Conservation (phyloP, 2,113 vertebrate genomes). For the Rhombomys opimus region DNA sequence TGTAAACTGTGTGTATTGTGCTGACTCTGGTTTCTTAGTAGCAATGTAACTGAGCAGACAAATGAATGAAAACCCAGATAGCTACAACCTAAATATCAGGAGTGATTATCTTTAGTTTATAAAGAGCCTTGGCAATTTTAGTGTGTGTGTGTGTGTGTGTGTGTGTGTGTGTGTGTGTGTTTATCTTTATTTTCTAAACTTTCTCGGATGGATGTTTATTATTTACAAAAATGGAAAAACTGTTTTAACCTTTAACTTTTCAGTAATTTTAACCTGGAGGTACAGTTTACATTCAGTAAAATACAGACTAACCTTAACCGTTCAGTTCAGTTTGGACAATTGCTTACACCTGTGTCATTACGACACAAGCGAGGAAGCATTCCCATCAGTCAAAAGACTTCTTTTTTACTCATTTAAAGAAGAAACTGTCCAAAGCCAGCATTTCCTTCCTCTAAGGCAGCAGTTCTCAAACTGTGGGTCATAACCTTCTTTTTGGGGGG, state of each 20-base stretch:
- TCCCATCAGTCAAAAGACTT: background rate
- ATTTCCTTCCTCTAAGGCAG: background rate
- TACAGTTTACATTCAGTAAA: slow-evolving; percentile 32
- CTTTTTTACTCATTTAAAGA: background rate
- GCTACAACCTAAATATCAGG: background rate
- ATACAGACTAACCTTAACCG: background rate
- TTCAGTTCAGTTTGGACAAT: background rate
- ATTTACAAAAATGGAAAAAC: slow-evolving; percentile 25
- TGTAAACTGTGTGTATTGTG: background rate
- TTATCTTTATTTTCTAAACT: slow-evolving; percentile 44
- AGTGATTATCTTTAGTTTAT: background rate
- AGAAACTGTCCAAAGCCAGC: background rate
- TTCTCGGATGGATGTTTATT: slow-evolving; percentile 31
- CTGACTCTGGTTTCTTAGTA: background rate
- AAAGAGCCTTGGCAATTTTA: background rate
- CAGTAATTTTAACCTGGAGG: no score
- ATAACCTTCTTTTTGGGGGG: background rate
- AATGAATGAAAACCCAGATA: background rate
- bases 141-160: background rate
- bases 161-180: background rate
- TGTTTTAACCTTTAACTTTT: background rate
- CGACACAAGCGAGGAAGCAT: background rate
- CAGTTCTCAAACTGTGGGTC: background rate
- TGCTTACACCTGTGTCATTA: background rate
- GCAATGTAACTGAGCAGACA: background rate